Percentiles rank a stretch among this genome's conserved stretches.
phyloP scores from a whole-genome alignment of 2,888 invertebrate species.

The Adelphocoris suturalis region DNA sequence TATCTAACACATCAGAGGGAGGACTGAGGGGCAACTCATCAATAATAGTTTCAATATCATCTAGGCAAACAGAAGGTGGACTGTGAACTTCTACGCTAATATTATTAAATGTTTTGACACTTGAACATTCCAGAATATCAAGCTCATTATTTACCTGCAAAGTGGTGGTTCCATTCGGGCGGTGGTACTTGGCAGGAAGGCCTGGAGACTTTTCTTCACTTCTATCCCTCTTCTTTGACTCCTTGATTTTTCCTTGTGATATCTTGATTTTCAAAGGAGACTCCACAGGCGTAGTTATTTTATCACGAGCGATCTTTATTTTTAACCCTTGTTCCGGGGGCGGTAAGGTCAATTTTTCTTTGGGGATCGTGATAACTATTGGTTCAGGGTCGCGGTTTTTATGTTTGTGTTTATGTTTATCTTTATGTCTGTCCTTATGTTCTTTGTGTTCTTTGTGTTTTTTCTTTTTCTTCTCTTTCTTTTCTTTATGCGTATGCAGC shows the following conservation, averaged over 20 bases:
- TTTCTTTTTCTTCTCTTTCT: slow-evolving; percentile 71
- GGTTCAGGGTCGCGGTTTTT: slow-evolving; percentile 78
- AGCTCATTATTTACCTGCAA: slow-evolving; percentile 75
- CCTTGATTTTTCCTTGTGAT: slow-evolving; percentile 74
- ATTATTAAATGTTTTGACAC: slow-evolving; percentile 33
- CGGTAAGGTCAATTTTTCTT: slow-evolving; percentile 80
- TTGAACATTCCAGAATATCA: slow-evolving; percentile 69
- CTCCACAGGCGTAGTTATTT: slow-evolving; percentile 79
- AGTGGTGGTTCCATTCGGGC: slow-evolving; percentile 73
- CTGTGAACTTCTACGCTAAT: slow-evolving; percentile 44
- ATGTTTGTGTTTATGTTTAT: slow-evolving; percentile 81
- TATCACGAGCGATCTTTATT: slow-evolving; percentile 90
- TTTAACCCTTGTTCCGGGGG: slow-evolving; percentile 82
- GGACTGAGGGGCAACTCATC: slow-evolving; percentile 8
- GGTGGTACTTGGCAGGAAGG: slow-evolving; percentile 71
- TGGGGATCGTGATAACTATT: slow-evolving; percentile 83
- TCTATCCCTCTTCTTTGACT: slow-evolving; percentile 74
- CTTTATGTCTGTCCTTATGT: slow-evolving; percentile 83
- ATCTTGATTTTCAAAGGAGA: slow-evolving; percentile 80
- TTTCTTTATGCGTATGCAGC: slow-evolving; percentile 55
- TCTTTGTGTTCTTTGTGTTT: slow-evolving; percentile 79
- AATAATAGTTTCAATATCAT: slow-evolving; percentile 40
- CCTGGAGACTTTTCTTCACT: slow-evolving; percentile 70
- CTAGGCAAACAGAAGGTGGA: slow-evolving; percentile 15
- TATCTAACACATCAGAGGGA: not conserved